phyloP scores from a whole-genome alignment of 2,113 vertebrate genomes.

The Paralichthys olivaceus region DNA sequence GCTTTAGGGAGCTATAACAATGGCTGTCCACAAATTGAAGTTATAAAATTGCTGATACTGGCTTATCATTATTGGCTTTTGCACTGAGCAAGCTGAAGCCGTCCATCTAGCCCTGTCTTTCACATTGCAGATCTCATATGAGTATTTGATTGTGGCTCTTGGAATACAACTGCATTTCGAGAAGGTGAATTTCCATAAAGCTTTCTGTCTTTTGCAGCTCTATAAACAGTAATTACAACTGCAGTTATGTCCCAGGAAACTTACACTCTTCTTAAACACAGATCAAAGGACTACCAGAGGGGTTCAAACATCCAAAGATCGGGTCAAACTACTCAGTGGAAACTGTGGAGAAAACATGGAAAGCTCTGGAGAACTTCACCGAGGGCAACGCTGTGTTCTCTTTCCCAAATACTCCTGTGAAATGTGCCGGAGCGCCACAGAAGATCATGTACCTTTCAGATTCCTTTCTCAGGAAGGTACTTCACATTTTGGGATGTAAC shows the following conservation, averaged over 20 bases:
- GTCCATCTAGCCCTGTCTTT: neutral
- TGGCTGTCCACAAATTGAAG: neutral
- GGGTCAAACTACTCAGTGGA: conserved; percentile 94
- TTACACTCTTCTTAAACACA: conserved; percentile 56
- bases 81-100: neutral
- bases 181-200: conserved; percentile 84
- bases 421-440: conserved; percentile 96
- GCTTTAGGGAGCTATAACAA: neutral
- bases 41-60: neutral
- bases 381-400: conserved; percentile 95
- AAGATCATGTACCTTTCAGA: conserved; percentile 99
- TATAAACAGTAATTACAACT: neutral
- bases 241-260: neutral
- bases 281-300: conserved; percentile 97
- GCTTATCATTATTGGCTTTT: neutral
- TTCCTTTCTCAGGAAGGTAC: conserved; percentile 91
- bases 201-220: conserved; percentile 6
- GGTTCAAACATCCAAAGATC: conserved; percentile 90
- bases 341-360: conserved; percentile 97
- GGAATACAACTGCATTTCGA: conserved; percentile 93
- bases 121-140: conserved; percentile 89
- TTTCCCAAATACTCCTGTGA: conserved; percentile 94
- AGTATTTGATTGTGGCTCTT: conserved; percentile 95
- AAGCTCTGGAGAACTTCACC: conserved; percentile 90
- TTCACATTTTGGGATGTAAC: neutral